These are phyloP conservation scores for Aphidius ervi DNA, from an alignment of 1,140 invertebrate genomes.

Conservation along the genomic window DNA sequence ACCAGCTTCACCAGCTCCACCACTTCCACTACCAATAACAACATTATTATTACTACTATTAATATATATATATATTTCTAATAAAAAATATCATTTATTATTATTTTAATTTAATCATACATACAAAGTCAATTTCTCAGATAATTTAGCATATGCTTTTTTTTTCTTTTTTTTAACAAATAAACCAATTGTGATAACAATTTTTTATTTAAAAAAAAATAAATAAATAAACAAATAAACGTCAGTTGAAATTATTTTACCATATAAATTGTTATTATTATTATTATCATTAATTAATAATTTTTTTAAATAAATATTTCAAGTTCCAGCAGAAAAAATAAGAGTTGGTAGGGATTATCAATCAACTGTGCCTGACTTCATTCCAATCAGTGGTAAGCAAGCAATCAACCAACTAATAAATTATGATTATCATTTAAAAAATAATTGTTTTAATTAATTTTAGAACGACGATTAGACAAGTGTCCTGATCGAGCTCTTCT, in stretches of 20 bases:
- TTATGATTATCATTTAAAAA: slow-evolving; percentile 17
- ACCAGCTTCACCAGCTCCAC: too few species aligned
- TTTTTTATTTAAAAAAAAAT: neutral
- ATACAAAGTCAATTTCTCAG: too few species aligned
- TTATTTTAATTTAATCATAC: too few species aligned
- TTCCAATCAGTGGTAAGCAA: slow-evolving; percentile 57
- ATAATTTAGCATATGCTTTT: neutral
- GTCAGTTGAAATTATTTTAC: neutral
- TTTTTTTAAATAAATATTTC: slow-evolving; percentile 15
- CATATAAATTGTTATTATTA: slow-evolving; percentile 14
- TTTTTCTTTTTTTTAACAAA: slow-evolving; percentile 1
- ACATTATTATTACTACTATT: too few species aligned
- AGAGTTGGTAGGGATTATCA: slow-evolving; percentile 91
- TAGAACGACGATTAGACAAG: slow-evolving; percentile 45
- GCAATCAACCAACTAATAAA: slow-evolving; percentile 8
- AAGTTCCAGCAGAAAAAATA: slow-evolving; percentile 83
- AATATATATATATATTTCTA: too few species aligned
- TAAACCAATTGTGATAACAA: too few species aligned
- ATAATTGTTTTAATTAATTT: slow-evolving; percentile 15
- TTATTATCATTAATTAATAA: neutral
- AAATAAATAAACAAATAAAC: neutral
- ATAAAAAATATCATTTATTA: too few species aligned
- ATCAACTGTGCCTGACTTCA: slow-evolving; percentile 78
- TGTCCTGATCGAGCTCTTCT: slow-evolving; percentile 79
- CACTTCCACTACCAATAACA: too few species aligned